Conservation (phyloP, 2,888 invertebrate genomes). For the Caenorhabditis sulstoni region DNA sequence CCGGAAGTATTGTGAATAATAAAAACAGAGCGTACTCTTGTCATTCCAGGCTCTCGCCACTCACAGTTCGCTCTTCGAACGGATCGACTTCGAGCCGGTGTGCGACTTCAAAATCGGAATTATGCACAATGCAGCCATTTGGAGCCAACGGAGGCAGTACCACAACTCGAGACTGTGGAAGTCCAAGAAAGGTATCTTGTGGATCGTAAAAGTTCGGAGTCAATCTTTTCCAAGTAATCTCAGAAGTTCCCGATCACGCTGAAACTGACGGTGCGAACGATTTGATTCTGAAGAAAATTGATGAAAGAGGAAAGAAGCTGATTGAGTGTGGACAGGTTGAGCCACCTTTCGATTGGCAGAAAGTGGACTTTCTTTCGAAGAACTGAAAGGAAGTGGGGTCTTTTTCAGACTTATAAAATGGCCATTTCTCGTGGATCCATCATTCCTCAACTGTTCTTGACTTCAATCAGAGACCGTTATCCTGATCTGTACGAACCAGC, state of each 20-base stretch:
- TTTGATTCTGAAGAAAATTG: constrained; percentile 51
- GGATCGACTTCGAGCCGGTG: constrained; percentile 53
- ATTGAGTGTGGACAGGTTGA: constrained; percentile 26
- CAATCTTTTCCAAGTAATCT: background rate
- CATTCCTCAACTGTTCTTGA: constrained; percentile 54
- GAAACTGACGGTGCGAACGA: constrained; percentile 26
- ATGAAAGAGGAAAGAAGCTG: constrained; percentile 56
- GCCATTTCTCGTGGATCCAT: constrained; percentile 50
- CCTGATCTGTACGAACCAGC: constrained; percentile 52
- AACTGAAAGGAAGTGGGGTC: too few species aligned
- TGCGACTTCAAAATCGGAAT: constrained; percentile 62
- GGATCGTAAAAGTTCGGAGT: background rate
- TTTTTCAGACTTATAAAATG: constrained; percentile 49
- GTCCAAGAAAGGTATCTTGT: constrained; percentile 28
- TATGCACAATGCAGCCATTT: constrained; percentile 53
- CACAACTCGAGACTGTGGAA: constrained; percentile 58
- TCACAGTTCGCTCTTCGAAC: constrained; percentile 38
- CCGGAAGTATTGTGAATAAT: too few species aligned
- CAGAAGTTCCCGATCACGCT: constrained; percentile 18
- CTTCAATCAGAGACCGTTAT: constrained; percentile 48
- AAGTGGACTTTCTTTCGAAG: too few species aligned
- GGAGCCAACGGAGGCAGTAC: constrained; percentile 48
- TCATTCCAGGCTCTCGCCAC: constrained; percentile 46
- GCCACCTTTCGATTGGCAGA: constrained; percentile 43
- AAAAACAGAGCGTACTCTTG: too few species aligned